Evolutionary conservation across 2,797 vertebrate genomes (phyloP).

Genomic region (Gymnothorax javanicus): DNA sequence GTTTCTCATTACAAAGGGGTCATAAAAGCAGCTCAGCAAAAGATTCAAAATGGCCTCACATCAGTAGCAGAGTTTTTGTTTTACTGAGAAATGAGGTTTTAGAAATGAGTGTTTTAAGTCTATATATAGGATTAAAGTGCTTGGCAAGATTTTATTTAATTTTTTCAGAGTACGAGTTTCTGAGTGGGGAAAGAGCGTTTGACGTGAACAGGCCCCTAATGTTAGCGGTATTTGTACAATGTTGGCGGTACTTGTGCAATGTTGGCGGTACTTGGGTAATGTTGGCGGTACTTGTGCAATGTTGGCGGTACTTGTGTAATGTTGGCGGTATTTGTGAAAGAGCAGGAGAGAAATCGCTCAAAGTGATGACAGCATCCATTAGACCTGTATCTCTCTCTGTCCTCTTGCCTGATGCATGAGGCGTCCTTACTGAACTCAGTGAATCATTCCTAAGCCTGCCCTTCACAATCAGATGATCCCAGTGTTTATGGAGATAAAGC

Average conservation of each 20-base stretch:
- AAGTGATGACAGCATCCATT: background rate
- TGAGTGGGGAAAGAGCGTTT: no score
- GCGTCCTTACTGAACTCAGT: background rate
- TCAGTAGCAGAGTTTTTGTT: no score
- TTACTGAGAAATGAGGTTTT: background rate
- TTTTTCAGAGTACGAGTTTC: no score
- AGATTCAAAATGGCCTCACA: background rate
- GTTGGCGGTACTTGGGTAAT: background rate
- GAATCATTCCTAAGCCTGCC: constrained; percentile 4
- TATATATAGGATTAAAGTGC: background rate
- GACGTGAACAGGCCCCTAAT: no score
- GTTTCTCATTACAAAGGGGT: background rate
- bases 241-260: no score
- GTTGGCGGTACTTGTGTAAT: no score
- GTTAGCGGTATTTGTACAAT: no score
- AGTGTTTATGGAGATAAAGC: background rate
- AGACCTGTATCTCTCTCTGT: background rate
- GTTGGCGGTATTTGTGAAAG: background rate
- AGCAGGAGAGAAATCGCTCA: background rate
- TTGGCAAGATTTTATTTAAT: no score
- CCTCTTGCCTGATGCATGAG: background rate
- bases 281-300: background rate
- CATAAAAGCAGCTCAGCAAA: background rate
- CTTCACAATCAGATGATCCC: background rate
- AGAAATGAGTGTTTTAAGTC: background rate